Percentiles rank a stretch among this genome's conserved stretches.
Conservation (phyloP, 2,113 vertebrate genomes). For the Leptobrachium leishanense region DNA sequence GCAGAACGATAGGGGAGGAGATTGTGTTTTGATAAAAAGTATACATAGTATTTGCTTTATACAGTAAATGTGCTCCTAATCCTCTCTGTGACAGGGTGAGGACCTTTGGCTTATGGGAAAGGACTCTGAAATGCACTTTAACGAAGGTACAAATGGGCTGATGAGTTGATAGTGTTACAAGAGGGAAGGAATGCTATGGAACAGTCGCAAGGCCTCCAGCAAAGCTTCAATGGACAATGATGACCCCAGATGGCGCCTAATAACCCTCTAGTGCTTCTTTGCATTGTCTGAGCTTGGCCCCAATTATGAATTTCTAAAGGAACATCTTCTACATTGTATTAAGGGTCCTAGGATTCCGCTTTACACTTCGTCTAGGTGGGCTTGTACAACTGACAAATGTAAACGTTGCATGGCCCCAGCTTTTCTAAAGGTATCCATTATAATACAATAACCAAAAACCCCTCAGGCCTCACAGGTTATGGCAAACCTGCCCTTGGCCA, state of each 20-base stretch:
- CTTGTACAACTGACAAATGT: too few relatives aligned
- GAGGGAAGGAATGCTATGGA: constrained; percentile 1
- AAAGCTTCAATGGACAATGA: constrained; percentile 41
- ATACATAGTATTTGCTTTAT: too few relatives aligned
- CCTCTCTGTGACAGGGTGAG: neutral
- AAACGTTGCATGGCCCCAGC: too few relatives aligned
- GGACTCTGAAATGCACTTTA: constrained; percentile 46
- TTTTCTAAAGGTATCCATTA: too few relatives aligned
- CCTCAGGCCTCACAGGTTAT: too few relatives aligned
- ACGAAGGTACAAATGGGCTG: constrained; percentile 52
- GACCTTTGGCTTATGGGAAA: neutral
- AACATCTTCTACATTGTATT: constrained; percentile 21
- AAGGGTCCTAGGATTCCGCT: too few relatives aligned
- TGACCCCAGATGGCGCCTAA: constrained; percentile 40
- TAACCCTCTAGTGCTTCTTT: constrained; percentile 42
- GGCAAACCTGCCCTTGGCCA: too few relatives aligned
- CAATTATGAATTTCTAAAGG: constrained; percentile 49
- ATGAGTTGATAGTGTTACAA: constrained; percentile 44
- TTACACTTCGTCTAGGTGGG: too few relatives aligned
- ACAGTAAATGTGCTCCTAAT: too few relatives aligned
- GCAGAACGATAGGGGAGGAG: neutral
- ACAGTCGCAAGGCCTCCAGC: constrained; percentile 41
- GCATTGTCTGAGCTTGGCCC: constrained; percentile 26
- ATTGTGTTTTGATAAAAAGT: neutral
- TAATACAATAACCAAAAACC: too few relatives aligned